Evolutionary conservation across 2,797 vertebrate species (phyloP).

Genomic region (Heterohyrax brucei): DNA sequence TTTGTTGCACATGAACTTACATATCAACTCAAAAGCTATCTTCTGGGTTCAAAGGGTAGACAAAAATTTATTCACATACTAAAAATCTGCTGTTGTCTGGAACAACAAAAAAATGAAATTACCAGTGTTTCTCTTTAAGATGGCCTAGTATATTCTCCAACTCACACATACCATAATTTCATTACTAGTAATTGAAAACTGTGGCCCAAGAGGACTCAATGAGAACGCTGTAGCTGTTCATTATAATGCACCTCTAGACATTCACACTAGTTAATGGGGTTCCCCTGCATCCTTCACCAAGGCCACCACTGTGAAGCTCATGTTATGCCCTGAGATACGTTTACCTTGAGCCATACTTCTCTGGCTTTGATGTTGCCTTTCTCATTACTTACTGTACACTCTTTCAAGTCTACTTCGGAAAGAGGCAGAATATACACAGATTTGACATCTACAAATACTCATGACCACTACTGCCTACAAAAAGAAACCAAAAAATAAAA

Average conservation of each 20-base stretch:
- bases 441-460: conserved; percentile 6
- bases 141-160: conserved; percentile 49
- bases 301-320: neutral
- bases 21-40: conserved; percentile 42
- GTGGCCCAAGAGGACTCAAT: neutral
- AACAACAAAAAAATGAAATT: conserved; percentile 44
- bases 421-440: neutral
- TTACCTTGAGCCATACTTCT: neutral
- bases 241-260: neutral
- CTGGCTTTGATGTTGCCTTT: conserved; percentile 45
- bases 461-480: neutral
- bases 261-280: neutral
- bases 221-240: neutral
- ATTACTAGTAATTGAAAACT: conserved; percentile 49
- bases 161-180: conserved; percentile 23
- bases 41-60: conserved; percentile 30
- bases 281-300: neutral
- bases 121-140: conserved; percentile 47
- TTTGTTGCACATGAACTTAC: conserved; percentile 55
- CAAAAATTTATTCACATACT: conserved; percentile 35
- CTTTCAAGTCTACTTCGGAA: conserved; percentile 63
- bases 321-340: neutral
- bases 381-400: neutral
- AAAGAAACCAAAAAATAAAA: neutral
- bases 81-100: conserved; percentile 50